Base-by-base conservation (phyloP, 2,113 vertebrate species). In the Elephantulus edwardii region DNA sequence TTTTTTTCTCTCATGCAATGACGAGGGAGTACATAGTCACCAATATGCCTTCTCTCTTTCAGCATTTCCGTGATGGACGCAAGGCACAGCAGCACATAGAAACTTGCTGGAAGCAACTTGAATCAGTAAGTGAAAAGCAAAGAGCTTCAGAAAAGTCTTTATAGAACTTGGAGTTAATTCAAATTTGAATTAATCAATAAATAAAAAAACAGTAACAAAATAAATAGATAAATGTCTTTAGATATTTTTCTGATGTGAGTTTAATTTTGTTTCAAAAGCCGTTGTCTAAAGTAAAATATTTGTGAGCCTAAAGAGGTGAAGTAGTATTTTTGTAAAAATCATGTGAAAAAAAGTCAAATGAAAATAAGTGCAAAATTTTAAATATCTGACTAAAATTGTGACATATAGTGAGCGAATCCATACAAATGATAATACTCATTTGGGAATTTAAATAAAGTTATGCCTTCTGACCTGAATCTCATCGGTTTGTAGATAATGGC, bases 1-100 rank as follows among this genome's bases (percentile, higher is more conserved):
- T 24, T 0, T 4, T 20, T 19, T 54, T 35, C 38, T 6, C 11
- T 86, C 24, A 17, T 5, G 2, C 8, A 19, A 70, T 20, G 22
- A 80, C 2, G 30, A 46, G 1, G 1, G 33, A 11, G 8, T n/a
- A 3, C 38, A 72, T 93, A 19, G 87, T n/a, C 75, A 2, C 8
- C 6, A 80, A 66, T 70, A 3, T 92, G 58, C 81, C 94, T 89
- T 46, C 56, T 44, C 71, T 81, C 89, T 94, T 62, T 30, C 95
- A 99, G 99, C 97, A 99, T 94, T 99, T 99, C 95, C 98, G 99
- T 0, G 99, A 99, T 82, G 99, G 99, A 62, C 98, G 99, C 35
- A 99, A 99, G 93, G 99, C 99, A 7, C 99, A 99, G 96, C 99
- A 99, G 58, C 98, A 99, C 77, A 98, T 99, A 3, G 99, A 99